Conservation (phyloP, 1,140 invertebrate species). For the Helicoverpa zea region DNA sequence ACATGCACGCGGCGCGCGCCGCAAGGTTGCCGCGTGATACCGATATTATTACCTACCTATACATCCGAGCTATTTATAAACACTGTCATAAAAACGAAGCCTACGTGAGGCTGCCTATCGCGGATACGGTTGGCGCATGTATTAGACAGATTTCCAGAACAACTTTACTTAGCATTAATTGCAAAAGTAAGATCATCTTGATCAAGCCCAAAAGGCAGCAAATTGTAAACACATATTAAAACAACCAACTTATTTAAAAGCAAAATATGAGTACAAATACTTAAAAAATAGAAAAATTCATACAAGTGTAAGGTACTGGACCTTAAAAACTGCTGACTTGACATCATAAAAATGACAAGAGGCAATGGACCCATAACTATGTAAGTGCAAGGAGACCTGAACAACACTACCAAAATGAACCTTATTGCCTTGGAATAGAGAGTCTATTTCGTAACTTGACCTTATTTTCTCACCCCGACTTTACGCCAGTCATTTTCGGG, state of each 20-base stretch:
- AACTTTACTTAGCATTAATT: no score
- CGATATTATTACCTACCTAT: conserved; percentile 34
- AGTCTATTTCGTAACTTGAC: not conserved
- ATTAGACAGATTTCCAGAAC: not conserved
- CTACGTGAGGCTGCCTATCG: not conserved
- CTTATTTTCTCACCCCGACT: conserved; percentile 14
- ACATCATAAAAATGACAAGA: conserved; percentile 27
- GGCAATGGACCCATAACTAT: conserved; percentile 19
- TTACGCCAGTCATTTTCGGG: conserved; percentile 23
- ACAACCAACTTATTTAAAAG: no score
- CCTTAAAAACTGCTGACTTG: conserved; percentile 13
- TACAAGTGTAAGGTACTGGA: not conserved
- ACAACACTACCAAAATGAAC: conserved; percentile 1
- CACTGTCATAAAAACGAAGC: conserved; percentile 28
- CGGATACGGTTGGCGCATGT: not conserved
- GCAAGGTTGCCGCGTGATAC: conserved; percentile 47
- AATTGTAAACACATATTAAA: no score
- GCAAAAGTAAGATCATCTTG: no score
- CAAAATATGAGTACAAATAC: no score
- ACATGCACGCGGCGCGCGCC: conserved; percentile 51
- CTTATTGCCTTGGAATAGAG: not conserved
- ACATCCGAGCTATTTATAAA: conserved; percentile 31
- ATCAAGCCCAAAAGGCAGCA: no score
- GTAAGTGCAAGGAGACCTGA: conserved; percentile 1
- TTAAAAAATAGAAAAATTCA: no score